Evolutionary conservation across 1,140 invertebrate species (phyloP).

Genomic region (Heterodera schachtii): DNA sequence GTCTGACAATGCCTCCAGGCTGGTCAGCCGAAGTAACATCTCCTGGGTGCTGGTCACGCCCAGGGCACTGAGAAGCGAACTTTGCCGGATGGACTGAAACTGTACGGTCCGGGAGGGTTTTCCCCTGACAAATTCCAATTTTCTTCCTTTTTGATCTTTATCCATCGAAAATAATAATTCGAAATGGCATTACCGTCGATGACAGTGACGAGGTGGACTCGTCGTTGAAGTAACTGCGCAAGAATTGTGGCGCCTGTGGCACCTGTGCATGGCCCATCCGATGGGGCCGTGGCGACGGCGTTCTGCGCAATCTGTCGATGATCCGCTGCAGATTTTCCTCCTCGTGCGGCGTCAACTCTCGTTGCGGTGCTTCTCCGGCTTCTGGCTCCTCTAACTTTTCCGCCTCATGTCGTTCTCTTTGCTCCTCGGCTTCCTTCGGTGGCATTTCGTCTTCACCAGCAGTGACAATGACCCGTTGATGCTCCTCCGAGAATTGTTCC

Average conservation of each 20-base stretch:
- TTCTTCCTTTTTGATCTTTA: neutral
- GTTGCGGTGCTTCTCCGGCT: neutral
- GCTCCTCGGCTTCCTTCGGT: neutral
- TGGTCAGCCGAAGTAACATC: slow-evolving; percentile 57
- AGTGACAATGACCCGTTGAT: neutral
- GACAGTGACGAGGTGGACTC: slow-evolving; percentile 23
- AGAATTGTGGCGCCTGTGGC: slow-evolving; percentile 28
- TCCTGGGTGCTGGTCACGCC: slow-evolving; percentile 63
- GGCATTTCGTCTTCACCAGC: neutral
- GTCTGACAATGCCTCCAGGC: slow-evolving; percentile 55
- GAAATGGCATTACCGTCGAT: slow-evolving; percentile 5
- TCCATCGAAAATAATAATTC: neutral
- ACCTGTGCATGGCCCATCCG: slow-evolving; percentile 5
- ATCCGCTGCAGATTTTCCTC: neutral
- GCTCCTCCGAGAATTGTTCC: slow-evolving; percentile 29
- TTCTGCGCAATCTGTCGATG: slow-evolving; percentile 5
- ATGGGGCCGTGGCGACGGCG: slow-evolving; percentile 5
- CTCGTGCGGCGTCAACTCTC: slow-evolving; percentile 6
- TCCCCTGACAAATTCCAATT: neutral
- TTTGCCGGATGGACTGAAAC: slow-evolving; percentile 38
- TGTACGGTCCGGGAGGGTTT: neutral
- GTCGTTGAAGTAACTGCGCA: slow-evolving; percentile 31
- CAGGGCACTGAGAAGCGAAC: slow-evolving; percentile 42
- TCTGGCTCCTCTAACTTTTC: neutral
- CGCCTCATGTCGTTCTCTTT: neutral